Evolutionary conservation across 2,888 invertebrate genomes (phyloP), one percentile per base, ranked within the genome.

Genomic region (Phasia obesa): DNA sequence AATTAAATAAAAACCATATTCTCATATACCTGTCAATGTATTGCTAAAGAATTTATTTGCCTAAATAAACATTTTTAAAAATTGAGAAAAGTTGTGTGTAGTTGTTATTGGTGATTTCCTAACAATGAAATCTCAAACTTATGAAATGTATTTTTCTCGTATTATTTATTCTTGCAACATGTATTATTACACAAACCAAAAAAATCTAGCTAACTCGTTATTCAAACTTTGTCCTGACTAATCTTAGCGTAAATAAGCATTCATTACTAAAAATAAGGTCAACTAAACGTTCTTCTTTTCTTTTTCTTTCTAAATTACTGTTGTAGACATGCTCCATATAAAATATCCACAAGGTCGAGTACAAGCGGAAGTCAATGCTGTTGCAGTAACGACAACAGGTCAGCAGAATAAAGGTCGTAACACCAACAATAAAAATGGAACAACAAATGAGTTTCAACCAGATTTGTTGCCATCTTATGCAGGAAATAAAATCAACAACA

Each of bases 391-490:
- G 21, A 55, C 69, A 60, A 60, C 80, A 65, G 51, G 49, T 57
- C 62, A 78, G n/a, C 38, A 55, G 1, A 47, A 21, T 13, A 70
- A 53, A n/a, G 60, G 69, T 19, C 60, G 42, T 38, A 57, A 27
- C 21, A 55, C 21, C 47, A 70, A 74, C 75, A 75, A 38, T 55
- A 49, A 59, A 55, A 76, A 74, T 74, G 79, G 71, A 44, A 70
- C 15, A 19, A 27, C 85, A 70, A 77, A 82, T 78, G 88, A 88
- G 59, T 88, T 87, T 81, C 88, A 88, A 55, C 88, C 88, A 42
- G 88, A 88, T 84, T 84, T 88, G 69, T 83, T 88, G 49, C 88
- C 88, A 27, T 78, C 86, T 47, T 86, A 86, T 71, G 85, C 85
- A 31, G 85, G 84, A 69, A 86, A 84, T 69, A 85, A 77, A 74